Evolutionary conservation across 2,888 invertebrate species (phyloP), one percentile per base, ranked within the genome.

Genomic region (Drosophila longiperda): DNA sequence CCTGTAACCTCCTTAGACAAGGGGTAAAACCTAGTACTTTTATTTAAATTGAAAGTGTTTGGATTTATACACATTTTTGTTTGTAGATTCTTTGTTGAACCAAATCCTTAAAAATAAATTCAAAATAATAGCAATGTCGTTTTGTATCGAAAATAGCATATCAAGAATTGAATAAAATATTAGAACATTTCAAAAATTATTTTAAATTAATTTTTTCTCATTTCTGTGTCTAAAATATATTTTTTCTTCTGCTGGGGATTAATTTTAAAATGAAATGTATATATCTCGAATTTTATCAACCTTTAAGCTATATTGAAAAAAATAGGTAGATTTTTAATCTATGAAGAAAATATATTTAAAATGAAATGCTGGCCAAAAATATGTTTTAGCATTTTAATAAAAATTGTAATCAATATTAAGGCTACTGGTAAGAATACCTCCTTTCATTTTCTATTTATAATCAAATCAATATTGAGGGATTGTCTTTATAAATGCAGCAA

Each of bases 381-480:
- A 20, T 26, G 32, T 7, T 11, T 11, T 0, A 9, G 5, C 34
- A 1, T 32, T 42, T 20, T 20, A 52, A 68, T 38, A 29, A 7
- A 38, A 29, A 45, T 26, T 50, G 15, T 33, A 52, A 29, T 38
- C 59, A 53, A 66, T 34, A 65, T 54, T 20, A 34, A 38, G 17
- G 40, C 59, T 20, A 17, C 15, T 20, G 9, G 49, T 26, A 38
- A 20, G 48, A 58, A 26, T n/a, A n/a, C n/a, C n/a, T n/a, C n/a
- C n/a, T 42, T 53, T 42, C 33, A 58, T 58, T 74, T 62, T n/a
- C 42, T 66, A 63, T 57, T 75, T 38, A 49, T 70, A 66, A 63
- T 63, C 63, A 11, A 75, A 75, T 66, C 71, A 71, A 63, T 75
- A 40, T 42, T 20, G 34, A 11, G n/a, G 36, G 9, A n/a, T 55